Evolutionary conservation across 2,113 vertebrate species (phyloP).

Genomic region (Poicephalus meyeri): DNA sequence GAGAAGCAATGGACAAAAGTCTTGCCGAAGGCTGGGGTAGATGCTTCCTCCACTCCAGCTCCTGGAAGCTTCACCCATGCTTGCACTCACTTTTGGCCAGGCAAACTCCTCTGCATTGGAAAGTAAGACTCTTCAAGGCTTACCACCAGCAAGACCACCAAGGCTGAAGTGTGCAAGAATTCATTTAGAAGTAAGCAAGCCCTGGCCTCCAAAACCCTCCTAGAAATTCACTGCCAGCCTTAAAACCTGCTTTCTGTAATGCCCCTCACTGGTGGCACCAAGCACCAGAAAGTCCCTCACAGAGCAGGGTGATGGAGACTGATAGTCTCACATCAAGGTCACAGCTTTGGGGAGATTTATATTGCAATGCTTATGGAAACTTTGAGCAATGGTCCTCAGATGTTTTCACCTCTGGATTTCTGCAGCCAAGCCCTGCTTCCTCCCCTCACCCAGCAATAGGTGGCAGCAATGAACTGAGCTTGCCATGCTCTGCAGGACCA

Average conservation of each 20-base stretch:
- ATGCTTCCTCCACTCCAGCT: not conserved
- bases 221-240: not conserved
- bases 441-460: not conserved
- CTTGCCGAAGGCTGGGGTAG: not conserved
- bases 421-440: not conserved
- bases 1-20: not conserved
- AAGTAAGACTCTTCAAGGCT: not conserved
- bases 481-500: not conserved
- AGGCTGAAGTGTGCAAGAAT: not conserved
- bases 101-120: not conserved
- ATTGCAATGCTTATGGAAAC: fast-evolving
- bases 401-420: not conserved
- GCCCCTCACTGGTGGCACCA: fast-evolving
- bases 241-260: not conserved
- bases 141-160: not conserved
- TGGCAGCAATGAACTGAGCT: not conserved
- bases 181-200: not conserved
- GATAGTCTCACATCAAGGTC: not conserved
- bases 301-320: not conserved
- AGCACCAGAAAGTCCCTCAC: not conserved
- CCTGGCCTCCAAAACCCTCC: not conserved
- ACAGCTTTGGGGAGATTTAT: not conserved
- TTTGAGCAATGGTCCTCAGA: not conserved
- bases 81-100: fast-evolving
- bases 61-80: not conserved